phyloP scores from a whole-genome alignment of 1,140 invertebrate species.

The Brachionus sp. region DNA sequence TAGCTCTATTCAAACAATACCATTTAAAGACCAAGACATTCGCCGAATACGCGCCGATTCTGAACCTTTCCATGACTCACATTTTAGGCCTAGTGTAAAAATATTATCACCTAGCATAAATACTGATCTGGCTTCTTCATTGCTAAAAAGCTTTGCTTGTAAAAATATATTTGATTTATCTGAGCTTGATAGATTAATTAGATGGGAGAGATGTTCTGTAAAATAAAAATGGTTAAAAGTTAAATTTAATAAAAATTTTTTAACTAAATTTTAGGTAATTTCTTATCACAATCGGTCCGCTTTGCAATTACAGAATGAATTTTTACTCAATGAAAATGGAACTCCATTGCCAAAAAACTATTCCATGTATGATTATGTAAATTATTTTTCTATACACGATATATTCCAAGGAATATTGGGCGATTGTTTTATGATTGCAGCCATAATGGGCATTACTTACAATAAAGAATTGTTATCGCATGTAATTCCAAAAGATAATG shows the following conservation, averaged over 20 bases:
- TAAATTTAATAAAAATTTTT: neutral
- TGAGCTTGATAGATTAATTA: neutral
- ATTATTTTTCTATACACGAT: conserved; percentile 43
- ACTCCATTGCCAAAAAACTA: neutral
- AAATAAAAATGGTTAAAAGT: neutral
- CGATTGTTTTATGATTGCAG: conserved; percentile 43
- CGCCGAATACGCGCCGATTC: neutral
- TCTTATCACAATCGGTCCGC: neutral
- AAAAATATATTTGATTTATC: neutral
- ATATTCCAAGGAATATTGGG: conserved; percentile 37
- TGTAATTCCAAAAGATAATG: conserved; percentile 39
- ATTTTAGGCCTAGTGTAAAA: neutral
- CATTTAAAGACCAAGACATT: neutral
- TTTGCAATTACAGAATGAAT: conserved; percentile 23
- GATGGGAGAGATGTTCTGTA: conserved; percentile 13
- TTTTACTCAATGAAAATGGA: conserved; percentile 33
- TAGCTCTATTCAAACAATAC: neutral
- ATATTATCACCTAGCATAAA: neutral
- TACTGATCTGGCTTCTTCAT: neutral
- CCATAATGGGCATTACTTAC: conserved; percentile 33
- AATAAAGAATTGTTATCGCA: conserved; percentile 26
- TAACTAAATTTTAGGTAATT: neutral
- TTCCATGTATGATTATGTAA: conserved; percentile 31
- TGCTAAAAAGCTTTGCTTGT: neutral
- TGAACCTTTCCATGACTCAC: neutral